Percentiles rank a stretch among this genome's conserved stretches.
phyloP scores from a whole-genome alignment of 2,113 vertebrate species.

The Gasterosteus aculeatus region DNA sequence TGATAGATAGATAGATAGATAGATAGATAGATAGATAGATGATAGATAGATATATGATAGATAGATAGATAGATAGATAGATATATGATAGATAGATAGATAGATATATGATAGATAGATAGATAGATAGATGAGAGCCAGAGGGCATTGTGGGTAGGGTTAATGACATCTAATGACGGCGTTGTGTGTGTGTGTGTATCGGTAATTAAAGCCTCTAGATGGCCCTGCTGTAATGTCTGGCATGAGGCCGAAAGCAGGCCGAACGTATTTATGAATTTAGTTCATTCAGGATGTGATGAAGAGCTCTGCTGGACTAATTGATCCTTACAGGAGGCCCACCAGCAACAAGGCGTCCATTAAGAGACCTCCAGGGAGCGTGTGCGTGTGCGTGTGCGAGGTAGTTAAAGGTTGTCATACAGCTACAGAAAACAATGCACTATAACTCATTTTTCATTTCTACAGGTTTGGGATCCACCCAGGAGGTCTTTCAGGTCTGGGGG shows the following conservation, averaged over 20 bases:
- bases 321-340: conserved; percentile 52
- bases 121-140: conserved; percentile 26
- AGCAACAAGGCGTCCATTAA: conserved; percentile 69
- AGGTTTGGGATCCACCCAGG: not conserved
- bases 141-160: conserved; percentile 53
- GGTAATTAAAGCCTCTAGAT: conserved; percentile 73
- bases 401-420: too few relatives aligned
- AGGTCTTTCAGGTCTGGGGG: not conserved
- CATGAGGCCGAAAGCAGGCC: conserved; percentile 65
- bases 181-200: conserved; percentile 57
- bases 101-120: not conserved
- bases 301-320: conserved; percentile 74
- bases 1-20: too few relatives aligned
- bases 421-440: not conserved
- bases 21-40: not conserved
- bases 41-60: not conserved
- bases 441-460: not conserved
- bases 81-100: not conserved
- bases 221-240: conserved; percentile 77
- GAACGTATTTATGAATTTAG: conserved; percentile 80
- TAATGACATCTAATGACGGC: conserved; percentile 62
- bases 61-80: not conserved
- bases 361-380: conserved; percentile 46
- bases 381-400: not conserved
- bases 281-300: conserved; percentile 75